Evolutionary conservation across 2,797 vertebrate species (phyloP), one percentile per base, ranked within the genome.

Genomic region (Gymnodraco acuticeps): DNA sequence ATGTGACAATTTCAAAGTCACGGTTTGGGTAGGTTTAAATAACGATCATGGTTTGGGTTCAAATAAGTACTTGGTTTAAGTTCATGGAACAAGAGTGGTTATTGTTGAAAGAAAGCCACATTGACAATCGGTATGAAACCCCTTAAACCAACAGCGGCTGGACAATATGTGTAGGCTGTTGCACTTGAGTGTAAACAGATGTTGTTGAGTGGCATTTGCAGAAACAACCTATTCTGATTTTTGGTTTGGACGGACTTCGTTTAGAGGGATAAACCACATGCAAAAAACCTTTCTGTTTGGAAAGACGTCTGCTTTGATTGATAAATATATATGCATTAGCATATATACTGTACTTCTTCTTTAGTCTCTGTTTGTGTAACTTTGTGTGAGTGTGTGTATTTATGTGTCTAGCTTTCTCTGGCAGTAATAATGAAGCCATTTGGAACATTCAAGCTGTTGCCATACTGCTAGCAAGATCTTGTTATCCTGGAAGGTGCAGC

Each of bases 401-500:
- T 73, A 53, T 73, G 48, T 65, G 73, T 84, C 58, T 70, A 81
- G 87, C 52, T 82, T 70, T 87, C 80, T 48, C 77, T 92, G 91
- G 88, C 88, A 87, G 81, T 90, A 81, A 90, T 84, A 82, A 88
- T 71, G 71, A 75, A 83, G 84, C 88, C 78, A 81, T 86, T 91
- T 88, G 88, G 88, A 87, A 83, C 83, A 84, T 87, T 88, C 90
- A 93, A 93, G 90, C 91, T 93, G 94, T 94, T 94, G 90, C 90
- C 88, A 90, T 92, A 89, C 89, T 87, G 89, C 86, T 93, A 94
- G 93, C 84, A 91, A 82, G 89, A 94, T 94, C 89, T 90, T 88
- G 89, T 93, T 94, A 89, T 86, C 78, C 88, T 85, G 82, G 83
- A 92, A 91, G 91, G 88, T 94, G 91, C 71, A 78, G 77, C 82